Base-by-base conservation (phyloP, 2,888 invertebrate species). In the Zaprionus bogoriensis region DNA sequence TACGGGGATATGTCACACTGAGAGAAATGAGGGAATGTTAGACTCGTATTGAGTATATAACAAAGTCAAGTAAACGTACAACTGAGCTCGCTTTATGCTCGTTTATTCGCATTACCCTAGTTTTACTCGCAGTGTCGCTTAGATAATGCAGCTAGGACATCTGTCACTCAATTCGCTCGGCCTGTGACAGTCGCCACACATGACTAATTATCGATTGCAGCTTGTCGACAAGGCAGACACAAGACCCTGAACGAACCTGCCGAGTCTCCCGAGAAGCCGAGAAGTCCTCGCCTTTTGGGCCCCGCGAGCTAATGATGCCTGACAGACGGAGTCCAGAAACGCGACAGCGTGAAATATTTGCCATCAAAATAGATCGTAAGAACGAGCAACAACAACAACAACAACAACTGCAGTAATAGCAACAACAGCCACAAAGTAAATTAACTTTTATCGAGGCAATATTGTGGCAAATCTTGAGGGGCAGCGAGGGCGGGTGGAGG, bases 161-260 rank as follows among this genome's bases (percentile, higher is more conserved):
- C 81, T 82, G 81, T 83, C 81, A 77, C 20, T 64, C 80, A 69
- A 48, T 46, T 25, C 62, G 61, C 59, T 59, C 38, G 38, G 52
- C 14, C 27, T 74, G 74, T 74, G 74, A 54, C 79, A 68, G 83
- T 64, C 80, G 60, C 84, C 61, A 71, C 81, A 86, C 87, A 82
- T 84, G 87, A 82, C 81, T 82, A 82, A 82, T 83, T 86, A 86
- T 80, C 57, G 68, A 64, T 67, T 72, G 77, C 83, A 79, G 74
- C 77, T 70, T 83, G 74, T 55, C 47, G 51, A 36, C 58, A 62
- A 48, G 10, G 52, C 38, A 53, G 6, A 12, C 5, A 39, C n/a
- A 28, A 46, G 47, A 50, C 48, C 45, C 47, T 48, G 58, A 17
- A 7, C 61, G 55, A 39, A 28, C 45, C n/a, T 27, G 30, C 38